Conservation (phyloP, 2,113 vertebrate genomes). For the Mastomys natalensis region DNA sequence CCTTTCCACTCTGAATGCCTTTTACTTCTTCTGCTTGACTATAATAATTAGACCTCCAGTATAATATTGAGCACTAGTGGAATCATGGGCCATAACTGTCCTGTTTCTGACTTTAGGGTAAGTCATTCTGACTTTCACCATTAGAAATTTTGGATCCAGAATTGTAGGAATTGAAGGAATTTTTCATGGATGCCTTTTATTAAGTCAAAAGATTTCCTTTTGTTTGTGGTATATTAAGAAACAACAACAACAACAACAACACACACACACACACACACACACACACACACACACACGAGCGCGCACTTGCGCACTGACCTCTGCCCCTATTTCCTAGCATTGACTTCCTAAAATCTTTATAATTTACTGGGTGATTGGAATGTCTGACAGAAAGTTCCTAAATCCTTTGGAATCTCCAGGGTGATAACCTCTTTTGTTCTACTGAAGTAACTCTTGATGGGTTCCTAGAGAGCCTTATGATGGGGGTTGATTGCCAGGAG, state of each 20-base stretch:
- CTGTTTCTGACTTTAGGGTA: conserved; percentile 1
- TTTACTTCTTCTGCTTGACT: conserved; percentile 12
- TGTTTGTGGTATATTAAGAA: neutral
- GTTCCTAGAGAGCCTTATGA: neutral
- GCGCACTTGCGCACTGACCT: neutral
- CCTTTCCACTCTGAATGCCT: neutral
- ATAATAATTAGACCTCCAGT: neutral
- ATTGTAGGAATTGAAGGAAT: neutral
- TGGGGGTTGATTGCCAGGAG: neutral
- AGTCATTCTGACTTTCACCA: neutral
- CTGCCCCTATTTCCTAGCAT: neutral
- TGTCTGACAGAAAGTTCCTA: neutral
- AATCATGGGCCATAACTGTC: neutral
- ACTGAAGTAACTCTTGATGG: neutral
- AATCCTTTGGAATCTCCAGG: neutral
- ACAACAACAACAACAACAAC: neutral
- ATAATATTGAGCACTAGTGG: neutral
- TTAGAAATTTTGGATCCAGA: neutral
- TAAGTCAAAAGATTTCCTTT: neutral
- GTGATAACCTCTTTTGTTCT: neutral
- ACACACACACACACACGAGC: neutral
- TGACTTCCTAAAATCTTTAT: neutral
- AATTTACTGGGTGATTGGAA: neutral
- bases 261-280: neutral
- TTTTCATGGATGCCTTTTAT: neutral